These are phyloP conservation scores for Papilio machaon DNA, from an alignment of 1,140 invertebrate genomes.

Conservation along the genomic window DNA sequence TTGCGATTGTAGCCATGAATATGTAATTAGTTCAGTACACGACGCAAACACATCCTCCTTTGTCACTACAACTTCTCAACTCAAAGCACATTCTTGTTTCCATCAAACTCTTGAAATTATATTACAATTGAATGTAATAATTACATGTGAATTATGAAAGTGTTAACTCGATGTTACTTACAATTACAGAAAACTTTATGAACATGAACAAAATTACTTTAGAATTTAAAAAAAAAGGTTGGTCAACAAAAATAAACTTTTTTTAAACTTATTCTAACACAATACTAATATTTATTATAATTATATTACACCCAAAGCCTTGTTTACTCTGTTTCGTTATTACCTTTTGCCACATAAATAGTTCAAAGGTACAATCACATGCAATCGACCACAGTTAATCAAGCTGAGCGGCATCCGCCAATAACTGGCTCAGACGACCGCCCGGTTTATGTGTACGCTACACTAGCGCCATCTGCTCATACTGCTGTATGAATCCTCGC, in stretches of 20 bases:
- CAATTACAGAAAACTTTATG: background rate
- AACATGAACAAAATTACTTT: background rate
- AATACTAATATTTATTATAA: background rate
- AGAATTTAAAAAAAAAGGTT: too few species aligned
- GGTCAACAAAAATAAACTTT: too few species aligned
- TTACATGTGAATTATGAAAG: background rate
- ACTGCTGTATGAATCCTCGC: background rate
- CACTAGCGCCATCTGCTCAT: constrained; percentile 15
- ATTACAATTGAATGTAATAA: background rate
- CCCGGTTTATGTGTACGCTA: background rate
- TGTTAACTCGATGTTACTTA: background rate
- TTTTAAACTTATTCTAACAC: too few species aligned
- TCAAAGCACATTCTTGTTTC: background rate
- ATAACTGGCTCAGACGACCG: background rate
- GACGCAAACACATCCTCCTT: background rate
- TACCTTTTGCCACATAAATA: background rate
- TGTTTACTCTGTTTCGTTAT: background rate
- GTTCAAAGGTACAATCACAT: background rate
- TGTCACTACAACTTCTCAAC: background rate
- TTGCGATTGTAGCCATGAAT: background rate
- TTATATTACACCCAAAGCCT: background rate
- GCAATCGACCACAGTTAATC: constrained; percentile 8
- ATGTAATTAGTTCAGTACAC: background rate
- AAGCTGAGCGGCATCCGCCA: background rate
- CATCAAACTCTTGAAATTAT: background rate